These are phyloP conservation scores for Oryzias dopingdopingensis DNA, from an alignment of 2,797 vertebrate genomes.

Conservation along the genomic window DNA sequence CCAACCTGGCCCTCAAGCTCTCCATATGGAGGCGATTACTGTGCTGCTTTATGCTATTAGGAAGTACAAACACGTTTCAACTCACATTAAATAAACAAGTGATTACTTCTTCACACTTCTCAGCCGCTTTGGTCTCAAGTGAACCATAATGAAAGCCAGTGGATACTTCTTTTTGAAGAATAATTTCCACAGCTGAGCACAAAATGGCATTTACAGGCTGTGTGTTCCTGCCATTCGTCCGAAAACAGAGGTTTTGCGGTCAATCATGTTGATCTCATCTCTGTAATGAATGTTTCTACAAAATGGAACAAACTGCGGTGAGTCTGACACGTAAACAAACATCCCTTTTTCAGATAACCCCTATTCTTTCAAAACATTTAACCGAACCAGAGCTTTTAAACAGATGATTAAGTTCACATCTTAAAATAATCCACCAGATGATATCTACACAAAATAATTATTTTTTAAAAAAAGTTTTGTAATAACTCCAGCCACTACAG, in stretches of 20 bases:
- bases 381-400: slow-evolving; percentile 29
- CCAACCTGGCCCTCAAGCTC: slow-evolving; percentile 30
- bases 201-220: slow-evolving; percentile 52
- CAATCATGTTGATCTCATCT: slow-evolving; percentile 52
- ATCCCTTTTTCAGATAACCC: slow-evolving; percentile 53
- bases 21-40: slow-evolving; percentile 69
- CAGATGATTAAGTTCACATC: slow-evolving; percentile 1
- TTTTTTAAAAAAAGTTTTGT: slow-evolving; percentile 12
- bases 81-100: slow-evolving; percentile 64
- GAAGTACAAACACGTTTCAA: slow-evolving; percentile 63
- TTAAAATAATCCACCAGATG: slow-evolving; percentile 15
- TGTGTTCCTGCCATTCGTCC: slow-evolving; percentile 55
- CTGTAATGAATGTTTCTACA: slow-evolving; percentile 53
- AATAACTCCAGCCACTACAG: slow-evolving; percentile 20
- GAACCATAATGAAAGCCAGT: slow-evolving; percentile 56
- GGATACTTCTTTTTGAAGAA: slow-evolving; percentile 45
- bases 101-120: slow-evolving; percentile 69
- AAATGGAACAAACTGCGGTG: slow-evolving; percentile 62
- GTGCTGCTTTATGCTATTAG: slow-evolving; percentile 33
- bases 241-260: slow-evolving; percentile 40
- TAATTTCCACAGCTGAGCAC: slow-evolving; percentile 41
- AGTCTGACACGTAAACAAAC: slow-evolving; percentile 47
- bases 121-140: slow-evolving; percentile 63
- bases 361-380: slow-evolving; percentile 49
- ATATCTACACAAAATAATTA: slow-evolving; percentile 21